Evolutionary conservation across 23 tunicate species (phyloP), one percentile per base, ranked within the genome.

Genomic region (Clavelina lepadiformis): DNA sequence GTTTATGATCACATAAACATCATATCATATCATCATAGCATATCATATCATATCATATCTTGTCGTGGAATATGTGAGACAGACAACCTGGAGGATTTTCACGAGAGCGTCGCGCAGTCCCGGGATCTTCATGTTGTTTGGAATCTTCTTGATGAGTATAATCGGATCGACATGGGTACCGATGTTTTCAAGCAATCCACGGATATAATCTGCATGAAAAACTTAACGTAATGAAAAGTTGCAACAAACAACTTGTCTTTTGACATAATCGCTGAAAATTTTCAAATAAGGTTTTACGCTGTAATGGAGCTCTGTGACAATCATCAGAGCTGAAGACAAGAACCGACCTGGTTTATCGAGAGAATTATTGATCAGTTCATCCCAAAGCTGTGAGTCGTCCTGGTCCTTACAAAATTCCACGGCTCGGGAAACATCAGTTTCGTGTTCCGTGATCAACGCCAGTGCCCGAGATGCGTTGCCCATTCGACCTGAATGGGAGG

Each of bases 131-230:
- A 92, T 54, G 22, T 62, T 71, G 23, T 71, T 67, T 18, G 98
- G 98, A 21, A 92, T 92, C 52, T 66, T 38, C 59, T 56, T 32
- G 52, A 92, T 92, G 21, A 92, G 34, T 6, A 73, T 72, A 3
- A 92, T 70, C 5, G 98, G 98, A 38, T 83, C 93, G 31, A 92
- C 98, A 38, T 92, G 91, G 15, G 91, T 83, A 5, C 98, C 98
- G 27, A 92, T 83, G 67, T 67, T 92, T 50, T 83, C 75, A 56
- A 92, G 75, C 7, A 92, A 41, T 50, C 75, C 87, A 31, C 82
- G 67, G 45, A 88, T 88, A 44, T 65, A 79, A 41, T 73, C 96
- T 88, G 59, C 35, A 72, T 36, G 22, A 6, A 54, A n/a, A n/a
- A n/a, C n/a, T n/a, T n/a, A n/a, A n/a, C n/a, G n/a, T n/a, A n/a